Base-by-base conservation (phyloP, 2,888 invertebrate species). In the Neoscelio sp. region DNA sequence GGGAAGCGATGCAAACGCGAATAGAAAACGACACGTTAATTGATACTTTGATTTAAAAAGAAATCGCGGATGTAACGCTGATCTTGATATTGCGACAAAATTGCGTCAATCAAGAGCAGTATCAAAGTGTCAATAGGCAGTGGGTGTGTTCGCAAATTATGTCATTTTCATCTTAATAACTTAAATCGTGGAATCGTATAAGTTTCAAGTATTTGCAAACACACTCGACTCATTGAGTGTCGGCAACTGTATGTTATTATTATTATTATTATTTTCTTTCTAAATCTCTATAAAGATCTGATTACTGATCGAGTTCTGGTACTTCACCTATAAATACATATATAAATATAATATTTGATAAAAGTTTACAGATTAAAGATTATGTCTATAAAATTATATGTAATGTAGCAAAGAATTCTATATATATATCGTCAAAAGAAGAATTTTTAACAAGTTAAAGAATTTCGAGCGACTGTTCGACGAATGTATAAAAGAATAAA, bases 211-310 rank as follows among this genome's bases (percentile, higher is more conserved):
- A 52, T 60, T 60, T 10, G 7, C 23, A 33, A 60, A 10, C 60
- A 70, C 17, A 52, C 13, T 60, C 23, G 12, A 18, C 12, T 8
- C n/a, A n/a, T 35, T 4, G 42, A 40, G 54, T 74, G 54, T 58
- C 30, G 48, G 56, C 38, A 58, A 67, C 65, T 74, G 65, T 42
- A 48, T 67, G 65, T 67, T 58, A 56, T 54, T 23, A 62, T 52
- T 17, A 13, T 67, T 62, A 23, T 85, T 83, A n/a, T 84, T 82
- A 79, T 78, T 80, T 67, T 83, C 81, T 84, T 86, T 80, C 80
- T 82, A 82, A 84, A 85, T 85, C 84, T 86, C 82, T 79, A 80
- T 76, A 50, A 82, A 86, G 86, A 88, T 89, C 87, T 87, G 86
- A 87, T 85, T 86, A 87, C 28, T 60, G 65, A 58, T 65, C 42